Base-by-base conservation (phyloP, 2,113 vertebrate genomes). In the Athene cunicularia region DNA sequence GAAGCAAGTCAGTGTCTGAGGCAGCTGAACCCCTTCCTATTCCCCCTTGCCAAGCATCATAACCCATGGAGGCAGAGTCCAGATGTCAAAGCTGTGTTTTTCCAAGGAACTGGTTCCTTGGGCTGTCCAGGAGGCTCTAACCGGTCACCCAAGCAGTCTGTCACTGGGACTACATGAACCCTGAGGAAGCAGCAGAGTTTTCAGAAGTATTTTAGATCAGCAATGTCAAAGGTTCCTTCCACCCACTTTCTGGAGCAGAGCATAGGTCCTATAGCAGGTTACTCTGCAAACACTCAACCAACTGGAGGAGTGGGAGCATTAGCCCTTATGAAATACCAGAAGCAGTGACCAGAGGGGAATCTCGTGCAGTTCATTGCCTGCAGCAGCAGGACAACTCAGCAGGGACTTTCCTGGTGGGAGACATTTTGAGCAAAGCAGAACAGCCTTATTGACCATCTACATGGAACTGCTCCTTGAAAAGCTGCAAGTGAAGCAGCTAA, bases 401-500 rank as follows among this genome's bases (percentile, higher is more conserved):
- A 4, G 93, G 82, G 93, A 94, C 82, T 95, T 95, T 6, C 75
- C 93, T 90, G 55, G 17, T 20, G 58, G 30, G 45, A 80, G 9
- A 30, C 5, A 8, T 37, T 39, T 16, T 3, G 63, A 76, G 75
- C 64, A 35, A 75, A 85, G 88, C 85, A 76, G 50, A 90, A 37
- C 23, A 86, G 35, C 14, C 49, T 24, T 14, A 35, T 39, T 60
- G 80, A 28, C 37, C 60, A 43, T 22, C 37, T 55, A 30, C 1
- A 0, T 3, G 18, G 21, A 55, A 20, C 76, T n/a, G 28, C 12
- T 43, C n/a, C 58, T 47, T 19, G 33, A 43, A 68, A 64, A 55
- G 64, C 89, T 79, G 60, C 50, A 66, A 43, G 27, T 2, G 7
- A 41, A 85, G 24, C 81, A 67, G 49, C 74, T 33, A 32, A 52